A percentile compares a stretch with the other conserved stretches of the same genome.
These are phyloP conservation scores for Thalassoma bifasciatum DNA, from an alignment of 2,113 vertebrate species.

Conservation along the genomic window DNA sequence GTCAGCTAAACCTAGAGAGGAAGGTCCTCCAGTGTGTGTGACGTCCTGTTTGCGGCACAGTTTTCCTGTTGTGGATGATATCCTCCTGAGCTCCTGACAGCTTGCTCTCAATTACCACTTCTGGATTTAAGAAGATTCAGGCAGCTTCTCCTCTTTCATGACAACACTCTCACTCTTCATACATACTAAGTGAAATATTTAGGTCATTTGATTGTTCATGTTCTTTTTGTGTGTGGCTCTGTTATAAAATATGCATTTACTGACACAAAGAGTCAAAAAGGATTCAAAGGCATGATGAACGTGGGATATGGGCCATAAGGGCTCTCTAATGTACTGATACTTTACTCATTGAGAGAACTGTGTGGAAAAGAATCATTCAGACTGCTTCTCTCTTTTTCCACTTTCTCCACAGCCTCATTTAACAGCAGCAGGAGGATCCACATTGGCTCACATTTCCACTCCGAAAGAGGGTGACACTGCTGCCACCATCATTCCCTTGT, in stretches of 20 bases:
- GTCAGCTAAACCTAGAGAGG: conserved; percentile 44
- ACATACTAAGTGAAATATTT: conserved; percentile 45
- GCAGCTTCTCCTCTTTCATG: conserved; percentile 11
- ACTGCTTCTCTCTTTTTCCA: conserved; percentile 17
- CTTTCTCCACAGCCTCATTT: conserved; percentile 39
- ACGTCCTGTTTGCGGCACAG: conserved; percentile 79
- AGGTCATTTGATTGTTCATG: conserved; percentile 48
- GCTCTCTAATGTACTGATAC: conserved; percentile 19
- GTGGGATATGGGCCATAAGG: neutral
- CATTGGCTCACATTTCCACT: conserved; percentile 53
- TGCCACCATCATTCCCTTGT: conserved; percentile 73
- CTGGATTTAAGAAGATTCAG: conserved; percentile 28
- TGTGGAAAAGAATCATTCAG: conserved; percentile 12
- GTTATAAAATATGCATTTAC: conserved; percentile 67
- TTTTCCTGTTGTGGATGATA: conserved; percentile 75
- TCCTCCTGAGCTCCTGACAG: conserved; percentile 53
- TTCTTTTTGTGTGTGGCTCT: conserved; percentile 34
- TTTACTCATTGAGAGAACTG: neutral
- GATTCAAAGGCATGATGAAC: conserved; percentile 38
- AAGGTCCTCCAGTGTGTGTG: conserved; percentile 49
- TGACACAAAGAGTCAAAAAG: conserved; percentile 37
- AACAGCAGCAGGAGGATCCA: conserved; percentile 69
- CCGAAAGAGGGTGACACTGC: conserved; percentile 40
- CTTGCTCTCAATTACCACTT: conserved; percentile 32
- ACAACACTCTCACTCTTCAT: conserved; percentile 38